These are phyloP conservation scores for Cylas formicarius DNA, from an alignment of 1,140 invertebrate genomes.

Conservation along the genomic window DNA sequence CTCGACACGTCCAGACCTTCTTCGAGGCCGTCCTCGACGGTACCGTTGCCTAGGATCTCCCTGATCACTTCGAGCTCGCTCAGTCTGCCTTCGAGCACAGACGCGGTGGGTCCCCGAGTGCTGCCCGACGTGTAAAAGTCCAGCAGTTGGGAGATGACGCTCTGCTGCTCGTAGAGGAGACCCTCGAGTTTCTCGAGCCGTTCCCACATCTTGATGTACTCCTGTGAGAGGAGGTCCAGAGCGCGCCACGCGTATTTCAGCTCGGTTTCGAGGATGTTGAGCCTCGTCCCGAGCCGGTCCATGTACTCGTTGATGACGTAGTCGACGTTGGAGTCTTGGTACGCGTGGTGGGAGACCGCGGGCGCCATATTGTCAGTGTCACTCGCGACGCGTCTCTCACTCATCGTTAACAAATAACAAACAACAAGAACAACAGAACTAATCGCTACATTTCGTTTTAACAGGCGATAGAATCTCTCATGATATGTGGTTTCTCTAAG, in stretches of 20 bases:
- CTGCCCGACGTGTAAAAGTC: conserved; percentile 58
- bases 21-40: conserved; percentile 54
- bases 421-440: too few species aligned
- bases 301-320: conserved; percentile 80
- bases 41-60: conserved; percentile 54
- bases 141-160: conserved; percentile 81
- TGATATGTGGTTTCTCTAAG: too few species aligned
- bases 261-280: conserved; percentile 82
- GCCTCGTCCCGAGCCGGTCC: conserved; percentile 76
- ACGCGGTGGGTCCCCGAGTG: conserved; percentile 20
- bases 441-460: conserved; percentile 13
- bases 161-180: conserved; percentile 81
- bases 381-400: conserved; percentile 28
- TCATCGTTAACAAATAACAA: conserved; percentile 21
- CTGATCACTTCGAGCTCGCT: conserved; percentile 52
- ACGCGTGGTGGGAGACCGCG: conserved; percentile 25
- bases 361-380: conserved; percentile 34
- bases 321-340: conserved; percentile 47
- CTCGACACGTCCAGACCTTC: conserved; percentile 49
- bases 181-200: conserved; percentile 85
- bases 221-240: conserved; percentile 80
- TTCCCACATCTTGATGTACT: conserved; percentile 92
- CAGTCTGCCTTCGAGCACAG: conserved; percentile 22
- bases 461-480: conserved; percentile 12
- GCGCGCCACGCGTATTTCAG: conserved; percentile 87